A percentile compares a stretch with the other conserved stretches of the same genome.
These are phyloP conservation scores for Agonopterix arenella DNA, from an alignment of 2,888 invertebrate species.

Conservation along the genomic window DNA sequence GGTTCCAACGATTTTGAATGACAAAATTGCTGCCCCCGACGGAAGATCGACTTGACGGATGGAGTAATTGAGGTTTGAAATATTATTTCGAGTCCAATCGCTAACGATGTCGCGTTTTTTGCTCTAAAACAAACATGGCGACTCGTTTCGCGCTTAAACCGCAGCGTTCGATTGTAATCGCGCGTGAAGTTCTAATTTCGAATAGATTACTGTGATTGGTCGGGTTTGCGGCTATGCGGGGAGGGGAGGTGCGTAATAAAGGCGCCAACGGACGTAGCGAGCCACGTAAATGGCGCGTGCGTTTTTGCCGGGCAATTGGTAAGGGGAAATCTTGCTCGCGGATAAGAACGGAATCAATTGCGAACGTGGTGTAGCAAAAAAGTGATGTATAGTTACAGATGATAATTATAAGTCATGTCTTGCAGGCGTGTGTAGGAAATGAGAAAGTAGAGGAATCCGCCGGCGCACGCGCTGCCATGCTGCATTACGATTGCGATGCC, in stretches of 20 bases:
- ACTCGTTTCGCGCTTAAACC: slow-evolving; percentile 24
- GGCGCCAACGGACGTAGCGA: slow-evolving; percentile 39
- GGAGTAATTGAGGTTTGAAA: slow-evolving; percentile 55
- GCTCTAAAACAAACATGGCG: slow-evolving; percentile 10
- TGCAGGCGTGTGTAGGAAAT: slow-evolving; percentile 20
- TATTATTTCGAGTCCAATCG: slow-evolving; percentile 40
- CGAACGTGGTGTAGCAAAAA: slow-evolving; percentile 32
- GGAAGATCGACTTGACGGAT: slow-evolving; percentile 46
- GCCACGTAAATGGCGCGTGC: slow-evolving; percentile 35
- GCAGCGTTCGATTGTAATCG: slow-evolving; percentile 18
- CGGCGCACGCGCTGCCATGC: not conserved
- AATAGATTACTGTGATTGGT: slow-evolving; percentile 60
- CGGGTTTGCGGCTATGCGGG: slow-evolving; percentile 17
- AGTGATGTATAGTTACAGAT: slow-evolving; percentile 32
- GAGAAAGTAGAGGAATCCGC: slow-evolving; percentile 14
- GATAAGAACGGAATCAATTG: slow-evolving; percentile 40
- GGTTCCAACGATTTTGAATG: slow-evolving; percentile 54
- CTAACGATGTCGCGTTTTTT: slow-evolving; percentile 35
- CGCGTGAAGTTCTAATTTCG: slow-evolving; percentile 55
- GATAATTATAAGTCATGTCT: slow-evolving; percentile 38
- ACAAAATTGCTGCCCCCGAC: slow-evolving; percentile 47
- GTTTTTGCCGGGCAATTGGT: slow-evolving; percentile 44
- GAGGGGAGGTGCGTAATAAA: slow-evolving; percentile 31
- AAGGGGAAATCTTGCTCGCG: slow-evolving; percentile 37
- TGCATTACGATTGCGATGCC: not conserved